phyloP scores from a whole-genome alignment of 2,113 vertebrate species.

The Clarias magur region DNA sequence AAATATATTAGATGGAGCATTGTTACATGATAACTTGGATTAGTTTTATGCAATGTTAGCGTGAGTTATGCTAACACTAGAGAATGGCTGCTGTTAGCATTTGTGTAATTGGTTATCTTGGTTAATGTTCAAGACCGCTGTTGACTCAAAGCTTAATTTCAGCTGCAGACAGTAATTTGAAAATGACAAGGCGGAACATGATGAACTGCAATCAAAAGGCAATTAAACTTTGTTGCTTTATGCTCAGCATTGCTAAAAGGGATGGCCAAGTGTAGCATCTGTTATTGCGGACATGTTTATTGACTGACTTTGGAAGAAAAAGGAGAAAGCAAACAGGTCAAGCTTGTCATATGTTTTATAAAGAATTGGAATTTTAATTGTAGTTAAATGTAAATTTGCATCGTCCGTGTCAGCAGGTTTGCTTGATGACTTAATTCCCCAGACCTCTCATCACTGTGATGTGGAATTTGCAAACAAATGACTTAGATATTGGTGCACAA shows the following conservation, averaged over 20 bases:
- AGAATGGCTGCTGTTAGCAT: constrained; percentile 34
- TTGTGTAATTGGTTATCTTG: constrained; percentile 36
- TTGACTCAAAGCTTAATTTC: constrained; percentile 41
- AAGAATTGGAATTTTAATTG: background rate
- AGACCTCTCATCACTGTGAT: background rate
- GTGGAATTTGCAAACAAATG: constrained; percentile 19
- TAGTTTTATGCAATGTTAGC: constrained; percentile 37
- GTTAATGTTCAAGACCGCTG: constrained; percentile 29
- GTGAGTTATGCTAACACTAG: constrained; percentile 9
- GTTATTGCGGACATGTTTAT: background rate
- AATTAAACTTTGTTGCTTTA: constrained; percentile 43
- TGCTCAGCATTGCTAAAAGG: constrained; percentile 35
- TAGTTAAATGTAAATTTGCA: constrained; percentile 3
- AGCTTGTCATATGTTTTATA: background rate
- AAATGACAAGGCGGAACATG: constrained; percentile 41
- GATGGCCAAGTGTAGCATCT: background rate
- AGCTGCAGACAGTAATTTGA: constrained; percentile 42
- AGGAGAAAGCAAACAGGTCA: background rate
- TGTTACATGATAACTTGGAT: constrained; percentile 32
- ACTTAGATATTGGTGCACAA: background rate
- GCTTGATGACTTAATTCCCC: background rate
- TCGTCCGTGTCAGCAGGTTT: background rate
- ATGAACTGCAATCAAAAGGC: constrained; percentile 45
- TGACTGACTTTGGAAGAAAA: background rate
- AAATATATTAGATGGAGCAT: constrained; percentile 10